Evolutionary conservation across 1,140 invertebrate species (phyloP).

Genomic region (Diprion similis): DNA sequence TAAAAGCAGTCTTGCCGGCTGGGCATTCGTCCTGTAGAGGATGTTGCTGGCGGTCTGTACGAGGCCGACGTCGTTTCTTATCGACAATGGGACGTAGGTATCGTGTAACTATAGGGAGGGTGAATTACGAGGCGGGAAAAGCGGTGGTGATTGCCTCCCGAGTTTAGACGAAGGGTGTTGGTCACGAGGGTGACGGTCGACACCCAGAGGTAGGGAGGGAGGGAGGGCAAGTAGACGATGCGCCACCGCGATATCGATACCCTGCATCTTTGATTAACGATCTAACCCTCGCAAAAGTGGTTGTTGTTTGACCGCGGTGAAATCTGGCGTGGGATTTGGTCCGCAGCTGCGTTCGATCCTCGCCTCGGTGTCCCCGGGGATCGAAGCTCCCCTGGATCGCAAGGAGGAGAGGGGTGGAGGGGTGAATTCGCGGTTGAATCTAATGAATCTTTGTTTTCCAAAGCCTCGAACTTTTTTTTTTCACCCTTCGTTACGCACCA

Average conservation of each 20-base stretch:
- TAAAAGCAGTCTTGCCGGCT: constrained; percentile 44
- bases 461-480: too few species aligned
- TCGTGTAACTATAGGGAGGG: too few species aligned
- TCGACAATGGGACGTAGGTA: constrained; percentile 18
- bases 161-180: constrained; percentile 44
- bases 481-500: too few species aligned
- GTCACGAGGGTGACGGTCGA: constrained; percentile 39
- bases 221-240: constrained; percentile 59
- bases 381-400: constrained; percentile 5
- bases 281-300: constrained; percentile 60
- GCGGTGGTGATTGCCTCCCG: constrained; percentile 43
- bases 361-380: constrained; percentile 36
- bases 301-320: constrained; percentile 27
- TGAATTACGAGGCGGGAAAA: constrained; percentile 42
- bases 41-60: constrained; percentile 44
- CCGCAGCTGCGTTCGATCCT: constrained; percentile 4
- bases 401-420: too few species aligned
- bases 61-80: constrained; percentile 55
- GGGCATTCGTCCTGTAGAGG: constrained; percentile 26
- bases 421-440: too few species aligned
- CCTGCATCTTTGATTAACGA: constrained; percentile 53
- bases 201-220: constrained; percentile 45
- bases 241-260: constrained; percentile 59
- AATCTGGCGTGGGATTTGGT: constrained; percentile 44
- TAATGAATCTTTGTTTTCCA: too few species aligned